These are phyloP conservation scores for Montipora foliosa DNA, from an alignment of 64 coral and sea anemone genomes.

Conservation along the genomic window DNA sequence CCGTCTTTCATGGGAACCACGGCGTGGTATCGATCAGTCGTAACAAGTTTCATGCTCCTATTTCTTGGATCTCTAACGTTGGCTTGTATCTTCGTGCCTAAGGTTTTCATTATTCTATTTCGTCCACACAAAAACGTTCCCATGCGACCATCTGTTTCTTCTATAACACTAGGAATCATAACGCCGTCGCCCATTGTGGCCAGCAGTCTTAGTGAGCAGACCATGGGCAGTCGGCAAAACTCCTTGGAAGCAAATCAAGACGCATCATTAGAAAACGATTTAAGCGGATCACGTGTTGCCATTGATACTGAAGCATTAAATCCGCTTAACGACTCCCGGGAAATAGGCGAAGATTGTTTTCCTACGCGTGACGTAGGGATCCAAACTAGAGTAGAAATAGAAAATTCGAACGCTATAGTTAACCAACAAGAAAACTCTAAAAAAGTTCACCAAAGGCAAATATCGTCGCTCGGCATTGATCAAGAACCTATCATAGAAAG, in stretches of 20 bases:
- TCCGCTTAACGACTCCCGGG: background rate
- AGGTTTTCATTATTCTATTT: constrained; percentile 78
- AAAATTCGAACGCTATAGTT: background rate
- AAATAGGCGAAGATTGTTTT: background rate
- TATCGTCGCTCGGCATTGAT: constrained; percentile 35
- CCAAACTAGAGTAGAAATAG: background rate
- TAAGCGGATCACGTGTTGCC: background rate
- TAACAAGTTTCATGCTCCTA: constrained; percentile 72
- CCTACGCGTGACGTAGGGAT: background rate
- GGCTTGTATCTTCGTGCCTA: constrained; percentile 79
- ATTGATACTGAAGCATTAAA: background rate
- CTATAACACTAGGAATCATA: constrained; percentile 66
- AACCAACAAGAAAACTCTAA: background rate
- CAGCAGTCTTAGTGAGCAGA: background rate
- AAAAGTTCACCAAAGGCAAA: background rate
- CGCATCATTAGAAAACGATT: constrained; percentile 12
- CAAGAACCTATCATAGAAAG: constrained; percentile 16
- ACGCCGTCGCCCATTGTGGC: constrained; percentile 20
- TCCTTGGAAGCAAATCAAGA: constrained; percentile 7
- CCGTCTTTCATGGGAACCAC: constrained; percentile 77
- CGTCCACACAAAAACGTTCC: constrained; percentile 79
- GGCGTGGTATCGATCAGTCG: constrained; percentile 73
- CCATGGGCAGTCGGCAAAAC: constrained; percentile 29
- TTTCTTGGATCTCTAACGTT: constrained; percentile 71
- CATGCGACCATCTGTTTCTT: constrained; percentile 76